Evolutionary conservation across 2,113 vertebrate species (phyloP).

Genomic region (Saimiri boliviensis): DNA sequence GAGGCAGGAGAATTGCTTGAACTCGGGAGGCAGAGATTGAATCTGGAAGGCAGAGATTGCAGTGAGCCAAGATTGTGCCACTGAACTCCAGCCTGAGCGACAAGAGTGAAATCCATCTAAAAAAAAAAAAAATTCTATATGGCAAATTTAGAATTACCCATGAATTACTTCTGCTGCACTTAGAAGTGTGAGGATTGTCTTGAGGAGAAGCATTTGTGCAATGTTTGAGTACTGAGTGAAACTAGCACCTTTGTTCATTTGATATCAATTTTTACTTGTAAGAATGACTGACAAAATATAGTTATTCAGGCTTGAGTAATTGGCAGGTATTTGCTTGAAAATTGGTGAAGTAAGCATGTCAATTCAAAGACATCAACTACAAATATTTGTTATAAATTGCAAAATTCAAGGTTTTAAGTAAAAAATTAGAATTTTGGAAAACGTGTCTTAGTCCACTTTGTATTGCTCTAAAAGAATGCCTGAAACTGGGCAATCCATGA

Average conservation of each 20-base stretch:
- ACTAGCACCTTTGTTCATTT: not conserved
- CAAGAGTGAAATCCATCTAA: no score
- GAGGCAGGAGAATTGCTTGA: no score
- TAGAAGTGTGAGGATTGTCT: not conserved
- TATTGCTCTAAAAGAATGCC: not conserved
- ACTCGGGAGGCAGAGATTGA: no score
- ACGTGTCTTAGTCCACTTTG: not conserved
- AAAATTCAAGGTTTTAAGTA: conserved; percentile 20
- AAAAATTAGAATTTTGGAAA: not conserved
- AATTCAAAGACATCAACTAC: not conserved
- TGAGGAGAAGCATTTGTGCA: not conserved
- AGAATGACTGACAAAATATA: not conserved
- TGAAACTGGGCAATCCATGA: not conserved
- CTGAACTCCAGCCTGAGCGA: no score
- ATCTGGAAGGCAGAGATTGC: no score
- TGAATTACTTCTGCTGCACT: not conserved
- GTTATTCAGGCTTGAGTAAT: not conserved
- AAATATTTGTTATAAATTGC: not conserved
- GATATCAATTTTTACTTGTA: not conserved
- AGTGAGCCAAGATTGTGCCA: no score
- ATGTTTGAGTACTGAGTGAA: not conserved
- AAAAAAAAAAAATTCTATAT: not conserved
- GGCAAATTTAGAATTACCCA: not conserved
- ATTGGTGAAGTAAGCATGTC: not conserved
- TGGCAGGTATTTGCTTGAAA: not conserved